Percentiles rank a stretch among this genome's conserved stretches.
Evolutionary conservation across 2,797 vertebrate species (phyloP).

Genomic region (Aeoliscus strigatus): DNA sequence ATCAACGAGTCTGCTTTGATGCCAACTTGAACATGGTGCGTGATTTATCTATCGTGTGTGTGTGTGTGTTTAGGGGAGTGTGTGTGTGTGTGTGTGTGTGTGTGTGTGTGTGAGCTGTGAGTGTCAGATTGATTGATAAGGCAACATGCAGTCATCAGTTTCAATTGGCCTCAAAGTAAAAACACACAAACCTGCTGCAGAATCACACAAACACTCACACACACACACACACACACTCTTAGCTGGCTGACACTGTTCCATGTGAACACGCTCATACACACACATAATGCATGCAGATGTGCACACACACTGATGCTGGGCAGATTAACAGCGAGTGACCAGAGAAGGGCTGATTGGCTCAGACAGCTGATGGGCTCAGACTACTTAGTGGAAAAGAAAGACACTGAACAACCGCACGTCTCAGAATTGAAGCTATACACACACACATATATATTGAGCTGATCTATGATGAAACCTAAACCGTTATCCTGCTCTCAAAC

Average conservation of each 20-base stretch:
- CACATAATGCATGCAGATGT: constrained; percentile 41
- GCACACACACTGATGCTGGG: constrained; percentile 38
- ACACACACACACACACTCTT: constrained; percentile 31
- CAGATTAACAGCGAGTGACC: constrained; percentile 38
- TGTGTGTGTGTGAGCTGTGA: constrained; percentile 33
- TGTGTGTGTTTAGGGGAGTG: constrained; percentile 16
- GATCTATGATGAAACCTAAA: constrained; percentile 14
- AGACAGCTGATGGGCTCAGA: constrained; percentile 21
- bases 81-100: constrained; percentile 19
- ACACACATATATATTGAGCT: constrained; percentile 31
- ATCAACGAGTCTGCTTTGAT: constrained; percentile 76
- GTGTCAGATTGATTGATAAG: constrained; percentile 70
- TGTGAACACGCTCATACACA: constrained; percentile 48
- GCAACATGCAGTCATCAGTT: constrained; percentile 79
- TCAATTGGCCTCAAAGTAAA: constrained; percentile 68
- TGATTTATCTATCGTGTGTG: constrained; percentile 25
- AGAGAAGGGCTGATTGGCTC: constrained; percentile 16
- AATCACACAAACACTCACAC: constrained; percentile 43
- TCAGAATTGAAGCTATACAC: constrained; percentile 29
- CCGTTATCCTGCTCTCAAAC: constrained; percentile 2
- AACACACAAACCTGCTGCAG: constrained; percentile 61
- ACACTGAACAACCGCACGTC: constrained; percentile 28
- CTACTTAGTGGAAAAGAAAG: constrained; percentile 10
- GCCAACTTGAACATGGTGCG: constrained; percentile 67
- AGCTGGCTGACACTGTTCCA: constrained; percentile 54